phyloP scores from a whole-genome alignment of 2,888 invertebrate genomes.

The Hemaris fuciformis region DNA sequence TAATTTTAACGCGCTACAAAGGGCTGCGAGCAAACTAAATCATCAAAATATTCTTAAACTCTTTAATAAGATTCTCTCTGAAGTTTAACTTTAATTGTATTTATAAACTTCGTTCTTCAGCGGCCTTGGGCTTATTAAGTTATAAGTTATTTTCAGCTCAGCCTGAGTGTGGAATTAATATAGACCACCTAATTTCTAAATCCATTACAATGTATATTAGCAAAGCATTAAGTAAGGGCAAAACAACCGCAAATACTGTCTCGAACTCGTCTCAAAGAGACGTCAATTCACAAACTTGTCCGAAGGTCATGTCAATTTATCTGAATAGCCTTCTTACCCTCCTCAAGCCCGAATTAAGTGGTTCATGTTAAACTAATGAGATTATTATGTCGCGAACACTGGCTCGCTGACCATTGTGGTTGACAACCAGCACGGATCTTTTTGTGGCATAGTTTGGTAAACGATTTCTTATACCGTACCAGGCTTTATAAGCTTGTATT shows the following conservation, averaged over 20 bases:
- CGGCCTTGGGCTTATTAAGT: too few relatives aligned
- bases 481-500: not conserved
- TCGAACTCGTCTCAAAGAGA: constrained; percentile 10
- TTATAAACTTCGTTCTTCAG: too few relatives aligned
- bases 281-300: constrained; percentile 9
- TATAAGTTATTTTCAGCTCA: too few relatives aligned
- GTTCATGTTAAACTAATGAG: constrained; percentile 38
- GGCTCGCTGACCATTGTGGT: constrained; percentile 1
- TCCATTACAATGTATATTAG: not conserved
- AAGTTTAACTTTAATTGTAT: too few relatives aligned
- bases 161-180: not conserved
- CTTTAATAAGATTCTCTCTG: too few relatives aligned
- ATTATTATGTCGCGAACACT: constrained; percentile 34
- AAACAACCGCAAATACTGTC: constrained; percentile 14
- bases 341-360: constrained; percentile 27
- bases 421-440: not conserved
- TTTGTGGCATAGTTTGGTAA: not conserved
- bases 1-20: too few relatives aligned
- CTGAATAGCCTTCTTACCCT: constrained; percentile 26
- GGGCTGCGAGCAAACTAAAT: too few relatives aligned
- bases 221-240: not conserved
- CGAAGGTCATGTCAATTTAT: constrained; percentile 25
- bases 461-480: not conserved
- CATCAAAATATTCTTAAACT: too few relatives aligned
- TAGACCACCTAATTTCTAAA: not conserved